Evolutionary conservation across 2,113 vertebrate genomes (phyloP).

Genomic region (Seriola quinqueradiata): DNA sequence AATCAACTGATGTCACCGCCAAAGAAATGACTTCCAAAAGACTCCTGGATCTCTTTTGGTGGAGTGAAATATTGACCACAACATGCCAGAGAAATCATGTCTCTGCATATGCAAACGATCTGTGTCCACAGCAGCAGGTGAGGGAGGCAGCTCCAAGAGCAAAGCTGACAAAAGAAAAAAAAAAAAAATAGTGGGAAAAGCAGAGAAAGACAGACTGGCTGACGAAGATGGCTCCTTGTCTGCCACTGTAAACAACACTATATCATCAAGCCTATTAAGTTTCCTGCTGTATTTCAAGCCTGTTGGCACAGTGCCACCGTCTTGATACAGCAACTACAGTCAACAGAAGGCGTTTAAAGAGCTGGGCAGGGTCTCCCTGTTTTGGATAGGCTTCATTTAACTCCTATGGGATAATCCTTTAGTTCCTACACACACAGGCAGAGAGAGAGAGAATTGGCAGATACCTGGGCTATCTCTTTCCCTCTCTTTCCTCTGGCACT

Average conservation of each 20-base stretch:
- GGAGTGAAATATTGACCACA: slow-evolving; percentile 20
- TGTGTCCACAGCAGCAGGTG: slow-evolving; percentile 47
- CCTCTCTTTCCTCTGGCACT: slow-evolving; percentile 80
- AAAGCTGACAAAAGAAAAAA: slow-evolving; percentile 3
- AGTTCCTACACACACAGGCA: slow-evolving; percentile 52
- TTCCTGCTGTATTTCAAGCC: slow-evolving; percentile 76
- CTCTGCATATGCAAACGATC: slow-evolving; percentile 25
- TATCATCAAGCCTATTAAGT: slow-evolving; percentile 84
- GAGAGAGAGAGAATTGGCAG: slow-evolving; percentile 52
- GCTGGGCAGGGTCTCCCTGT: slow-evolving; percentile 72
- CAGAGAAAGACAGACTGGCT: slow-evolving; percentile 61
- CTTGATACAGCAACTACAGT: slow-evolving; percentile 67
- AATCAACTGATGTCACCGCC: slow-evolving; percentile 27
- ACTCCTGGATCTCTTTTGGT: slow-evolving; percentile 15
- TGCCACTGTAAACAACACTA: slow-evolving; percentile 79
- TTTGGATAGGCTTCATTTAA: slow-evolving; percentile 86
- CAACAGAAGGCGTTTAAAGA: slow-evolving; percentile 79
- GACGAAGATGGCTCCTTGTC: slow-evolving; percentile 67
- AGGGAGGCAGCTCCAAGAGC: slow-evolving; percentile 1
- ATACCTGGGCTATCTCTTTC: slow-evolving; percentile 80
- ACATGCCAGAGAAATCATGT: slow-evolving; percentile 23
- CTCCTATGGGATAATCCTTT: slow-evolving; percentile 84
- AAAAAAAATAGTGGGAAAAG: not conserved
- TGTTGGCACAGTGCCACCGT: slow-evolving; percentile 81
- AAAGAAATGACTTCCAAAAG: slow-evolving; percentile 43